phyloP scores from a whole-genome alignment of 2,113 vertebrate genomes.

The Alectura lathami region DNA sequence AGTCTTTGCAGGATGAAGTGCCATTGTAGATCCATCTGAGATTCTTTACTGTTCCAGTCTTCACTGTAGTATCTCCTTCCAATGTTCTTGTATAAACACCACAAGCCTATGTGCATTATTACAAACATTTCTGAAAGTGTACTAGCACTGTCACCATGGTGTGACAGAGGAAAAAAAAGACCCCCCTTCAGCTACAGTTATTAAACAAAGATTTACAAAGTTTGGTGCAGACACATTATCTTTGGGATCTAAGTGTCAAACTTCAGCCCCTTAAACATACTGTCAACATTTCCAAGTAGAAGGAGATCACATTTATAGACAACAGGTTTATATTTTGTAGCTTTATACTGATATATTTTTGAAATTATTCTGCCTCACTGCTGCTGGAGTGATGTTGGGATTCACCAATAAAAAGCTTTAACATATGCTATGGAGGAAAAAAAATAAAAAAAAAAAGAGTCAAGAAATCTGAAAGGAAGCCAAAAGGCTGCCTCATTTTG shows the following conservation, averaged over 20 bases:
- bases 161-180: neutral
- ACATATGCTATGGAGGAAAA: fast-evolving
- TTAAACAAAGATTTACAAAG: neutral
- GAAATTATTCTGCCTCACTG: neutral
- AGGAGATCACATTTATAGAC: neutral
- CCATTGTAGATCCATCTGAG: neutral
- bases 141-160: neutral
- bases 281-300: neutral
- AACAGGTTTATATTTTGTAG: neutral
- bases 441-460: neutral
- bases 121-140: neutral
- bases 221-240: neutral
- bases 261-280: neutral
- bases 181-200: neutral
- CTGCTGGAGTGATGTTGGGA: neutral
- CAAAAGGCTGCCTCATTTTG: neutral
- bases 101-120: neutral
- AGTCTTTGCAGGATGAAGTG: neutral
- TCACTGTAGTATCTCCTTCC: neutral
- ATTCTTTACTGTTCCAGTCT: neutral
- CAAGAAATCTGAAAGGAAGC: neutral
- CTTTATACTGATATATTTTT: neutral
- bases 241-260: neutral
- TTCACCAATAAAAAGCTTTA: neutral
- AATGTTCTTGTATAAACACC: neutral